Evolutionary conservation across 2,113 vertebrate genomes (phyloP), one percentile per base, ranked within the genome.

Genomic region (Edolisoma coerulescens): DNA sequence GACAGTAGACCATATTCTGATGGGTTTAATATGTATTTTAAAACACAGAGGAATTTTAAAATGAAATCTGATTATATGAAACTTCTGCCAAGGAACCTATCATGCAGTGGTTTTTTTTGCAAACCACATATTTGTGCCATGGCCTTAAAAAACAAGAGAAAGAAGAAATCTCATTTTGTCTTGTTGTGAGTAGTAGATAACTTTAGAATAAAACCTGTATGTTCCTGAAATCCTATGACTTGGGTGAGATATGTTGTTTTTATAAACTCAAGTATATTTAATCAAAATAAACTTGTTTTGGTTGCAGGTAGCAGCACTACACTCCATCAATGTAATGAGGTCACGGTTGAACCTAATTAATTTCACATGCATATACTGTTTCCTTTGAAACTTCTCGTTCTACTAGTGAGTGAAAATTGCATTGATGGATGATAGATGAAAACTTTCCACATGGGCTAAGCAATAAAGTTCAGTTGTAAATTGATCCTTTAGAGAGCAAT

Each of bases 261-360:
- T 88, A 93, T 83, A 94, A 92, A 78, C 16, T 84, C 60, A 83
- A 90, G 12, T 49, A 74, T 64, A 79, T 79, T 92, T 92, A 95
- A 95, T 93, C n/a, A 96, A 95, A 95, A 91, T 67, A 77, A 90
- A 94, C 93, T 79, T 93, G 81, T 96, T 98, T 97, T 98, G 97
- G n/a, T 95, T 97, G 92, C 88, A 85, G 44, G 75, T 84, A 95
- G 64, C 49, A 92, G 59, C 19, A 52, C 30, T 84, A 64, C 42
- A 91, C 84, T 98, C 49, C 81, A 97, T 98, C 96, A 97, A 32
- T 63, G 39, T 91, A 97, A 96, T 94, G 95, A 90, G 83, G 86
- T 96, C 93, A 96, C 1, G 16, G 96, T 94, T 96, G 79, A 93
- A 94, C 84, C 83, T 94, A 91, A 92, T 96, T 97, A 97, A 96